Conservation (phyloP, 1,140 invertebrate species). For the Melipona quadrifasciata region DNA sequence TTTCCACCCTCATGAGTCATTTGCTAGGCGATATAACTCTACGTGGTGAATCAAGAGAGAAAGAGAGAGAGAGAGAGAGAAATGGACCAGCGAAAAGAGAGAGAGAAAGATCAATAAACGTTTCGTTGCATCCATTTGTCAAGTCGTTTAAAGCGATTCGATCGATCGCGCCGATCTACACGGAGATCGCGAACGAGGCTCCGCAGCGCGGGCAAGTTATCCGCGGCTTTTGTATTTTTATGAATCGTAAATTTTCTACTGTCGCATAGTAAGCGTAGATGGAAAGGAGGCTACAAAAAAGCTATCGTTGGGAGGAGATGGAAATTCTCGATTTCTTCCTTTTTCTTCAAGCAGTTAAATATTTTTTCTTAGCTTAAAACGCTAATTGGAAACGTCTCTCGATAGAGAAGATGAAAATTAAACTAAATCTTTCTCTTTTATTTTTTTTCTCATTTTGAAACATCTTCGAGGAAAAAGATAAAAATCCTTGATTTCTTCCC, state of each 20-base stretch:
- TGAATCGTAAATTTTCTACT: background rate
- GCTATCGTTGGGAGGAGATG: too few relatives aligned
- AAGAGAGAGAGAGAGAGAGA: background rate
- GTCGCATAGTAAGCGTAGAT: background rate
- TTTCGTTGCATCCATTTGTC: background rate
- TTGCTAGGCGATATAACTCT: background rate
- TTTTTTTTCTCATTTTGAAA: too few relatives aligned
- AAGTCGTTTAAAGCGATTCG: background rate
- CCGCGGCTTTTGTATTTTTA: background rate
- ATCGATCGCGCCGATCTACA: background rate
- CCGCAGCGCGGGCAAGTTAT: background rate
- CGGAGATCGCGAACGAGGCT: background rate
- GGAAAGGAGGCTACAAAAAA: background rate
- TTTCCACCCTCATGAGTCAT: constrained; percentile 63
- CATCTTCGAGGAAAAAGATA: too few relatives aligned
- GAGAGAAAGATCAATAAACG: background rate
- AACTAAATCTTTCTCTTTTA: too few relatives aligned
- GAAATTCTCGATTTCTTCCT: too few relatives aligned
- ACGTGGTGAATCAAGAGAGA: constrained; percentile 10
- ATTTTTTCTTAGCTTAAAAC: too few relatives aligned
- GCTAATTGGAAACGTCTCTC: too few relatives aligned
- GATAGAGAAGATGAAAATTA: too few relatives aligned
- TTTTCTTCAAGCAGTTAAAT: too few relatives aligned
- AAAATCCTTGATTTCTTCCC: too few relatives aligned
- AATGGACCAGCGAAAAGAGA: background rate